Evolutionary conservation across 2,888 invertebrate species (phyloP), one percentile per base, ranked within the genome.

Genomic region (Hirtodrosophila histrioides): DNA sequence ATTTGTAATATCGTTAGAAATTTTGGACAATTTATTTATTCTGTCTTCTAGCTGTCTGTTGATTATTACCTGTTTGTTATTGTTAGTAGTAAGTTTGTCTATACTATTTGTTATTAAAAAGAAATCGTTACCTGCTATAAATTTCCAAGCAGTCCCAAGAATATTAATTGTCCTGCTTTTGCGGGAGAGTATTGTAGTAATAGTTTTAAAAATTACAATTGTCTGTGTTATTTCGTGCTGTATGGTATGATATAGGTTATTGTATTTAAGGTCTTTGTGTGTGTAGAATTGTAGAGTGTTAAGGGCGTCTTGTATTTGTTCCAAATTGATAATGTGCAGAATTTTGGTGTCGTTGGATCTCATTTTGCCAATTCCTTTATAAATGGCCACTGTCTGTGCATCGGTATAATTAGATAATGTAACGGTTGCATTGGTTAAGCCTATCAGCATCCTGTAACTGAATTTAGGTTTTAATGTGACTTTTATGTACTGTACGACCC

Each of bases 41-140:
- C 33, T 41, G 51, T 41, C 41, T 35, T 51, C 41, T 24, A 51
- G 24, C 6, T 41, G 33, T 51, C 33, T 17, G 8, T 41, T 51
- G n/a, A 41, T 33, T 41, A 51, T 51, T 24, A 51, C 41, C 11
- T 43, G 35, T 35, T 43, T 43, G 11, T 50, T 40, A 50, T 40
- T 50, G 6, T 53, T 53, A 2, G 35, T n/a, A 0, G 29, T 50
- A 29, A 50, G 39, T 5, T 39, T 35, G n/a, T 41, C 9, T 23
- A 51, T 11, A 41, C 35, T 24, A 33, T 51, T 33, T 10, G 12
- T 37, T n/a, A 48, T 37, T 24, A 48, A 37, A 37, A 48, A 11
- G n/a, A 37, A 11, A 11, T 48, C 37, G 11, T 48, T 29, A 29
- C 48, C 37, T 10, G 36, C 24, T 0, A 36, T 7, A 48, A n/a